Evolutionary conservation across 1,140 invertebrate genomes (phyloP), one percentile per base, ranked within the genome.

Genomic region (Triops cancriformis): DNA sequence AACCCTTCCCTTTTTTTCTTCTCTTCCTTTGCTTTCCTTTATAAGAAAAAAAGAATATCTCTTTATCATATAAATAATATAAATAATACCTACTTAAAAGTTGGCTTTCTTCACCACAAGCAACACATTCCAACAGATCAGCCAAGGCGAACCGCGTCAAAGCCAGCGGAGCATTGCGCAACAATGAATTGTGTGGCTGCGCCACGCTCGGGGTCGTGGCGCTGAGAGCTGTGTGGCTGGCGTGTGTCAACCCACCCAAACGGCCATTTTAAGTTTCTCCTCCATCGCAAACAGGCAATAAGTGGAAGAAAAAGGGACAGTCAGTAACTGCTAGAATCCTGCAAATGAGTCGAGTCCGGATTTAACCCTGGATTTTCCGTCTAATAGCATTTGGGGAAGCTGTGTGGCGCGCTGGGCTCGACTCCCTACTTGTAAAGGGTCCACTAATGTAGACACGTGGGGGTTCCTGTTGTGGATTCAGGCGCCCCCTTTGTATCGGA

Each of bases 31-130:
- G n/a, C 27, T 27, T 74, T 74, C 41, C 6, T 26, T 37, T 6
- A 64, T 12, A 64, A 64, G 1, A 64, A 6, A 64, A n/a, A 18
- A 5, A 23, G 6, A 64, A 18, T 64, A 7, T 6, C 51, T 3
- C 51, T 64, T 64, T 64, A 64, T 64, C 51, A 64, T 64, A 64
- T 64, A 64, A 64, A 64, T 64, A 64, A 64, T 64, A 64, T 64
- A 64, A 64, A 64, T 64, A 64, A 64, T 64, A 64, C 51, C 51
- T 23, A 64, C 51, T 64, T 64, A 64, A 64, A n/a, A 5, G 23
- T 4, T 23, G 51, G 18, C 51, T 64, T 7, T 64, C 51, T 23
- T 23, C 51, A 64, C 51, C 51, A 64, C 51, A 4, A 51, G 51
- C 14, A 64, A 18, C 51, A 64, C 14, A 64, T 64, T 64, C 51